phyloP scores from a whole-genome alignment of 2,888 invertebrate genomes.

The Chrysodeixis includens region DNA sequence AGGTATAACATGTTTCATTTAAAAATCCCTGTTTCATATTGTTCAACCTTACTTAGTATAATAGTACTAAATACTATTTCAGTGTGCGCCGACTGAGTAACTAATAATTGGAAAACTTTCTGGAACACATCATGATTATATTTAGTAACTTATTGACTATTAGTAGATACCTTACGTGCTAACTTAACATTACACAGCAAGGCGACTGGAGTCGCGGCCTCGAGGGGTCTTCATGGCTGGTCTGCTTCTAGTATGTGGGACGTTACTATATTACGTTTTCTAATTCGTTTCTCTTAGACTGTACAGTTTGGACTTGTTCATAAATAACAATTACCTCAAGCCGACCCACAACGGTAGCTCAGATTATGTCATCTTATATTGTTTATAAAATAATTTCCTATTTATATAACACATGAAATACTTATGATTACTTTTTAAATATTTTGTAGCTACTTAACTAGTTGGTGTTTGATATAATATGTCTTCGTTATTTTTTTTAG shows the following conservation, averaged over 20 bases:
- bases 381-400: slow-evolving; percentile 68
- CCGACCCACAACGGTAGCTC: slow-evolving; percentile 37
- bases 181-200: slow-evolving; percentile 13
- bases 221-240: not conserved
- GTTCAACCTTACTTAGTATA: slow-evolving; percentile 72
- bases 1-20: slow-evolving; percentile 66
- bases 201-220: slow-evolving; percentile 23
- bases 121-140: slow-evolving; percentile 81
- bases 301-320: slow-evolving; percentile 1
- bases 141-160: slow-evolving; percentile 55
- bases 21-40: slow-evolving; percentile 83
- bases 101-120: slow-evolving; percentile 81
- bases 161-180: slow-evolving; percentile 41
- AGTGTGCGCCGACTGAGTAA: slow-evolving; percentile 72
- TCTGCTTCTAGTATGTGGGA: slow-evolving; percentile 3
- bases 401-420: slow-evolving; percentile 32
- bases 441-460: slow-evolving; percentile 81
- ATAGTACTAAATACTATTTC: slow-evolving; percentile 65
- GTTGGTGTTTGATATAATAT: slow-evolving; percentile 85
- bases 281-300: slow-evolving; percentile 30
- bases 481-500: slow-evolving; percentile 71
- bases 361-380: slow-evolving; percentile 55
- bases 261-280: slow-evolving; percentile 1
- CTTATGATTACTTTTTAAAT: slow-evolving; percentile 63
- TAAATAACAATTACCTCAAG: slow-evolving; percentile 14